Evolutionary conservation across 2,113 vertebrate genomes (phyloP).

Genomic region (Alectura lathami): DNA sequence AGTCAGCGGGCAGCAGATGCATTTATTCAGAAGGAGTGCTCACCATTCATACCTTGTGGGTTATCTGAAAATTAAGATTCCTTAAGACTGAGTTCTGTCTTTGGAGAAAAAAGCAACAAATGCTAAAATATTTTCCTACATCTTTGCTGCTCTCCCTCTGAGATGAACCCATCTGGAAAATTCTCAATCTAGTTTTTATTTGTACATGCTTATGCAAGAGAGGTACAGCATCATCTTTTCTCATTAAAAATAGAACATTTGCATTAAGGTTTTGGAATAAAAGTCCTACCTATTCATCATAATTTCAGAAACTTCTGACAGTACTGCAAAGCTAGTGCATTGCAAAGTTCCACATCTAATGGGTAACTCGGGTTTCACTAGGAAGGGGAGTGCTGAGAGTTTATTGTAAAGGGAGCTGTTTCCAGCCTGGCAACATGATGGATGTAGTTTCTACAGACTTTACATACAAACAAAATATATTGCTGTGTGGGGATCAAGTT

Average conservation of each 20-base stretch:
- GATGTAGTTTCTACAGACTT: not conserved
- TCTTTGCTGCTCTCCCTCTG: not conserved
- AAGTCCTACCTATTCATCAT: conserved; percentile 4
- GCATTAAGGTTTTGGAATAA: not conserved
- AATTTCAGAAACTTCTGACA: not conserved
- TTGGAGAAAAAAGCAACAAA: not conserved
- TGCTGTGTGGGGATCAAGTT: conserved; percentile 1
- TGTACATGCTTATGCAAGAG: not conserved
- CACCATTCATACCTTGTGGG: not conserved
- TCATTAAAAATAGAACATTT: conserved; percentile 45
- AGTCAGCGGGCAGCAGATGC: not conserved
- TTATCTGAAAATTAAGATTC: not conserved
- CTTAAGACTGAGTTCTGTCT: not conserved
- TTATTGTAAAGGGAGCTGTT: conserved; percentile 2
- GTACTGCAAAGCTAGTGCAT: not conserved
- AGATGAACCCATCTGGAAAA: not conserved
- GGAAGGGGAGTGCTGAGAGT: not conserved
- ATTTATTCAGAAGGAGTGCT: not conserved
- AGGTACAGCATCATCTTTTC: not conserved
- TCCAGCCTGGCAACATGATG: not conserved
- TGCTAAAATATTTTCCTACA: not conserved
- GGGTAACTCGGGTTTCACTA: conserved; percentile 12
- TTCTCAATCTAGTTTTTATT: not conserved
- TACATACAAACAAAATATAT: not conserved
- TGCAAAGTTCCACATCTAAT: not conserved